Evolutionary conservation across 2,888 invertebrate species (phyloP).

Genomic region (Stenotaenia linearis): DNA sequence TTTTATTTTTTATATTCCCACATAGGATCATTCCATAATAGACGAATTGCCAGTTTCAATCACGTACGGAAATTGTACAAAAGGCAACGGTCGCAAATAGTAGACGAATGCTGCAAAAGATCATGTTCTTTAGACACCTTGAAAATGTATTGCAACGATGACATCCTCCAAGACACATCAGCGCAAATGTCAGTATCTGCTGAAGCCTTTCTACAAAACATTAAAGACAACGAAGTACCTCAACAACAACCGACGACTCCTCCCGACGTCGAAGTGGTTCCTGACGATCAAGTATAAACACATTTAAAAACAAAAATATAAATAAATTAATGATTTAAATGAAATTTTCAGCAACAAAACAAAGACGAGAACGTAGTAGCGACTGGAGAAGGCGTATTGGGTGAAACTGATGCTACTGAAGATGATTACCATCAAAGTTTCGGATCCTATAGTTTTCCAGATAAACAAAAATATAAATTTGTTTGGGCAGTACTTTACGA

Average conservation of each 20-base stretch:
- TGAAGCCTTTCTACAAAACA: neutral
- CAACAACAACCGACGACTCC: neutral
- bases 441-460: neutral
- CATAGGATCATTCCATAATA: neutral
- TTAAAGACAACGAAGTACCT: neutral
- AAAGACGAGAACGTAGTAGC: neutral
- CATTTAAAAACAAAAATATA: neutral
- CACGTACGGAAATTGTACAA: neutral
- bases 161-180: neutral
- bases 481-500: neutral
- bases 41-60: neutral
- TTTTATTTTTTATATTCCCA: too few relatives aligned
- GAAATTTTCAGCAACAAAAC: neutral
- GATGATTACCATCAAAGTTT: neutral
- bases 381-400: neutral
- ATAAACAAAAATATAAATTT: neutral
- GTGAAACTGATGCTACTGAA: neutral
- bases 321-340: neutral
- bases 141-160: neutral
- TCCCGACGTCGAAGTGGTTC: neutral
- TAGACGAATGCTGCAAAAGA: constrained; percentile 1
- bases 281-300: neutral
- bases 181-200: neutral
- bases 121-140: neutral
- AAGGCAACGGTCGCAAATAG: neutral